These are phyloP conservation scores for Chrosomus eos DNA, from an alignment of 2,797 vertebrate genomes.

Conservation along the genomic window DNA sequence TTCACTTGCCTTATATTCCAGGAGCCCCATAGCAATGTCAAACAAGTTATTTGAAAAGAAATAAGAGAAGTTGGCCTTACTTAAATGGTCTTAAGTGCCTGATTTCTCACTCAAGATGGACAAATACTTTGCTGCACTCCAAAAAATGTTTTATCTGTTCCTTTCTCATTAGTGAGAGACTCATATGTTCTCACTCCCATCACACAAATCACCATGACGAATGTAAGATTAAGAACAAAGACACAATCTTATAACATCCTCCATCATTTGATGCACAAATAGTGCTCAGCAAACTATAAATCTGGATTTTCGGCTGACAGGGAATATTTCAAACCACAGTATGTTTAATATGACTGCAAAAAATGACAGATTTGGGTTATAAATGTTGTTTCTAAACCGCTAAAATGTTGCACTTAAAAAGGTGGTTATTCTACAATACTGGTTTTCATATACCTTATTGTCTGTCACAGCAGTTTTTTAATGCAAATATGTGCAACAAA, in stretches of 20 bases:
- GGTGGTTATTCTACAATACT: not conserved
- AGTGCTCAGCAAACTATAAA: not conserved
- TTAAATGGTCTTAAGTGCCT: not conserved
- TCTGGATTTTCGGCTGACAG: not conserved
- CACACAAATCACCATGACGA: conserved; percentile 29
- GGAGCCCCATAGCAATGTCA: not conserved
- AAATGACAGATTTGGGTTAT: conserved; percentile 26
- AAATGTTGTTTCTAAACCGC: not conserved
- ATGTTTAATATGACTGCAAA: conserved; percentile 13
- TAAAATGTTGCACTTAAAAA: not conserved
- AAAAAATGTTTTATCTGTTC: not conserved
- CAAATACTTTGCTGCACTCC: conserved; percentile 39
- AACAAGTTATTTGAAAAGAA: conserved; percentile 14
- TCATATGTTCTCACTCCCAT: conserved; percentile 40
- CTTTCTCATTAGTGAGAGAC: conserved; percentile 30
- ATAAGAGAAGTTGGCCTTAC: not conserved
- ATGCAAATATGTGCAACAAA: not conserved
- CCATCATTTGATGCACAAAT: conserved; percentile 19
- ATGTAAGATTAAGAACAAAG: conserved; percentile 39
- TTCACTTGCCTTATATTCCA: not conserved
- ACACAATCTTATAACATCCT: not conserved
- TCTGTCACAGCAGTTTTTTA: conserved; percentile 5
- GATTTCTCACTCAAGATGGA: conserved; percentile 10
- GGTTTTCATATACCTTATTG: not conserved
- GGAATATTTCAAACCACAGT: not conserved